These are phyloP conservation scores for Trinorchestia longiramus DNA, from an alignment of 1,140 invertebrate species.

Conservation along the genomic window DNA sequence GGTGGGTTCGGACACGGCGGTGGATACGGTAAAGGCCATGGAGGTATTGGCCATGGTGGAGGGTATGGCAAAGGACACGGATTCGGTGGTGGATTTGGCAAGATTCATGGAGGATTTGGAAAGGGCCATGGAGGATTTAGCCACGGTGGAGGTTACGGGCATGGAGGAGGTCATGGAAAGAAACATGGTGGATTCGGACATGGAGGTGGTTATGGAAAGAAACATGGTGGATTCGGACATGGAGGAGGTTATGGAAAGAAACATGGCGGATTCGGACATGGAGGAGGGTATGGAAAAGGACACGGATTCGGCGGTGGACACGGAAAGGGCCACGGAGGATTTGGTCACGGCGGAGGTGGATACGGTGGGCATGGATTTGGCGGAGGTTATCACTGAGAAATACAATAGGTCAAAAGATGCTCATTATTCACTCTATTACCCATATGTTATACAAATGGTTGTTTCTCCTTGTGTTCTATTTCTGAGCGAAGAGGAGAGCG, in stretches of 20 bases:
- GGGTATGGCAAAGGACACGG: constrained; percentile 25
- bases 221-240: constrained; percentile 25
- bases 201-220: constrained; percentile 8
- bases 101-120: neutral
- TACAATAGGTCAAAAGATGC: neutral
- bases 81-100: neutral
- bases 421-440: neutral
- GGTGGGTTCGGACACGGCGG: neutral
- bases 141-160: neutral
- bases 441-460: neutral
- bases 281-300: constrained; percentile 17
- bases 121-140: constrained; percentile 11
- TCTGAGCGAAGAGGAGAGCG: neutral
- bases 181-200: constrained; percentile 5
- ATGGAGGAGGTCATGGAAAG: constrained; percentile 21
- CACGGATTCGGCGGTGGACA: constrained; percentile 17
- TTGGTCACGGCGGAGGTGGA: constrained; percentile 22
- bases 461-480: neutral
- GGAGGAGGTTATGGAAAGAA: constrained; percentile 20
- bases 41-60: constrained; percentile 21
- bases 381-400: constrained; percentile 28
- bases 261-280: constrained; percentile 28
- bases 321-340: constrained; percentile 36
- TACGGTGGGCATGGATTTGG: constrained; percentile 16
- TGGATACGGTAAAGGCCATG: neutral